Percentiles rank a stretch among this genome's conserved stretches.
Evolutionary conservation across 30 jellyfish, hydroid and myxozoan genomes (phyloP).

Genomic region (Catostylus mosaicus): DNA sequence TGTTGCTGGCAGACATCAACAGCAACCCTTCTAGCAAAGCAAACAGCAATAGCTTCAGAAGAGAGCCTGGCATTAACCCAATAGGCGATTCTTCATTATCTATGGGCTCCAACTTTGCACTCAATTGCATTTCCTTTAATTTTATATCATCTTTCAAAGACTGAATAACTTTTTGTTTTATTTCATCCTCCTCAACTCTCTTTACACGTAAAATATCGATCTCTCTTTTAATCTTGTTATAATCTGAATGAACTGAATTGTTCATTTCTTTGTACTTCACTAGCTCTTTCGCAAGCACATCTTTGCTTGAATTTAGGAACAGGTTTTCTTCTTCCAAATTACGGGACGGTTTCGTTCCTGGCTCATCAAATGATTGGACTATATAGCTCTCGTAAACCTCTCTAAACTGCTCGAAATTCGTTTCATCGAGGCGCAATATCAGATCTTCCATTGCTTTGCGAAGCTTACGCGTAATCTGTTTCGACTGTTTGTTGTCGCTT

Average conservation of each 20-base stretch:
- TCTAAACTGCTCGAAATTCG: constrained; percentile 44
- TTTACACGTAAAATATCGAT: constrained; percentile 33
- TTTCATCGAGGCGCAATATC: constrained; percentile 48
- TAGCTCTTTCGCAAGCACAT: constrained; percentile 34
- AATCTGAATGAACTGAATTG: constrained; percentile 10
- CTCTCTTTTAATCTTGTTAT: constrained; percentile 49
- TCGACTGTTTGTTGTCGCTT: not conserved
- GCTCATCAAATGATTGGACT: constrained; percentile 19
- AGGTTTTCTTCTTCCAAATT: constrained; percentile 5
- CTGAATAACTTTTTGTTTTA: constrained; percentile 10
- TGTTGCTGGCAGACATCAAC: constrained; percentile 29
- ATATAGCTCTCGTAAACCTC: constrained; percentile 41
- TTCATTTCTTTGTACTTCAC: constrained; percentile 29
- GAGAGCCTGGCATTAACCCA: not conserved
- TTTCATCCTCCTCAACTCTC: constrained; percentile 45
- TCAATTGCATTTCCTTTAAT: constrained; percentile 6
- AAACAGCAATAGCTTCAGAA: constrained; percentile 14
- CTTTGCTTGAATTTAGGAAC: constrained; percentile 39
- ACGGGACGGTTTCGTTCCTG: not conserved
- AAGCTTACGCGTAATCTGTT: not conserved
- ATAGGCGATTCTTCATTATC: not conserved
- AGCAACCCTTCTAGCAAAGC: constrained; percentile 6
- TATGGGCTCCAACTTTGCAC: not conserved
- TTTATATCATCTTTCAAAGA: constrained; percentile 31
- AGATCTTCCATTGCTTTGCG: constrained; percentile 69